These are phyloP conservation scores for Bombycilla garrulus DNA, from an alignment of 2,113 vertebrate species.

Conservation along the genomic window DNA sequence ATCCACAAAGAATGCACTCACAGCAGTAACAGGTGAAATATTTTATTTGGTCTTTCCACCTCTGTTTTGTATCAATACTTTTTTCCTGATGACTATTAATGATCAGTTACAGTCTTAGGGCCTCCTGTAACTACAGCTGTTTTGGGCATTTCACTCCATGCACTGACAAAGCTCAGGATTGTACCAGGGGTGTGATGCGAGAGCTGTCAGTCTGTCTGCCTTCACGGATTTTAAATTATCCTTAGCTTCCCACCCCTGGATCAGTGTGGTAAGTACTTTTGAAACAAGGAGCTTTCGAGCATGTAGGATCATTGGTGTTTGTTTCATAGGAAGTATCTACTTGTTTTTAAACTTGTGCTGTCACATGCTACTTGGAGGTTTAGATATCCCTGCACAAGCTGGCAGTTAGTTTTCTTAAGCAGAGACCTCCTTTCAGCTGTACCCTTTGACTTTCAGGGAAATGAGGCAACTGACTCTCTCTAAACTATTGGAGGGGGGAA, in stretches of 20 bases:
- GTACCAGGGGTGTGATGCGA: accelerated
- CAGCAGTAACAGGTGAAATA: neutral
- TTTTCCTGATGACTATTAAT: neutral
- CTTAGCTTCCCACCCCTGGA: neutral
- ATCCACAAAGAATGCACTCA: neutral
- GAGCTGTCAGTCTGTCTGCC: neutral
- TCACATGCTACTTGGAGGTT: neutral
- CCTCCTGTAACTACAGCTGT: neutral
- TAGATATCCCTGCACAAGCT: neutral
- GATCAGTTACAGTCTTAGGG: neutral
- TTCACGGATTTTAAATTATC: neutral
- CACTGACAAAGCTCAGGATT: neutral
- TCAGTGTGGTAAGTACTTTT: neutral
- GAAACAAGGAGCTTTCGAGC: neutral
- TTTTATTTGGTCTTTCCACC: neutral
- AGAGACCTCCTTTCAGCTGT: neutral
- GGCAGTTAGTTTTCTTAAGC: neutral
- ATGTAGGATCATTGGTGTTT: neutral
- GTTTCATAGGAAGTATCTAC: neutral
- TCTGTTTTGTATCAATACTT: neutral
- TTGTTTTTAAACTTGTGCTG: neutral
- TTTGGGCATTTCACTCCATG: neutral
- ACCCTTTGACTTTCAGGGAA: neutral
- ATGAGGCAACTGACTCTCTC: neutral
- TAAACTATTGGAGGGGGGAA: neutral